phyloP scores from a whole-genome alignment of 2,113 vertebrate genomes.

The Australoheros scitulus region DNA sequence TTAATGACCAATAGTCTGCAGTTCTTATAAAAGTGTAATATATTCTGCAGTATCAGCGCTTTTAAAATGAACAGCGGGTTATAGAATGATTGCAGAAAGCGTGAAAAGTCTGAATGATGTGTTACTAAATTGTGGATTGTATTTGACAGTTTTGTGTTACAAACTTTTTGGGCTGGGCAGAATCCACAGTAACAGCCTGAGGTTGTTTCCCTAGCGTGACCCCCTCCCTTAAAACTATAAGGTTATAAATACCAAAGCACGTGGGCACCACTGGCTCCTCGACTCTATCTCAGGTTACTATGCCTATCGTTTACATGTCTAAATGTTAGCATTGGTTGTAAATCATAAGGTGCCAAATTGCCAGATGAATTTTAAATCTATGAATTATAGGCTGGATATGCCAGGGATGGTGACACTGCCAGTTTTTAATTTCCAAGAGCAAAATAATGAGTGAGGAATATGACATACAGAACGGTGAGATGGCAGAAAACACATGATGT shows the following conservation, averaged over 20 bases:
- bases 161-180: neutral
- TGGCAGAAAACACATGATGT: neutral
- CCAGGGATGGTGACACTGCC: neutral
- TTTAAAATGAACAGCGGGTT: neutral
- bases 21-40: neutral
- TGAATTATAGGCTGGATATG: neutral
- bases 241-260: neutral
- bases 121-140: neutral
- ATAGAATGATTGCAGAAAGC: neutral
- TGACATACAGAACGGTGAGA: neutral
- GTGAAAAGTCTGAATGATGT: neutral
- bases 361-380: neutral
- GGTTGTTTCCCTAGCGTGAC: neutral
- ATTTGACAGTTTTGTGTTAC: neutral
- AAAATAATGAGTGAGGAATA: conserved; percentile 1
- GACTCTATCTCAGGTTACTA: neutral
- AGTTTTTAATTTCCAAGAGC: neutral
- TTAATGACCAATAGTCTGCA: neutral
- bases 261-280: neutral
- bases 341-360: neutral
- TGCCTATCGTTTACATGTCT: neutral
- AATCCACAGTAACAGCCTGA: neutral
- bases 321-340: neutral
- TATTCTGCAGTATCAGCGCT: neutral
- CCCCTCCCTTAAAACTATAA: neutral